Base-by-base conservation (phyloP, 2,888 invertebrate genomes). In the Gibbula magus region DNA sequence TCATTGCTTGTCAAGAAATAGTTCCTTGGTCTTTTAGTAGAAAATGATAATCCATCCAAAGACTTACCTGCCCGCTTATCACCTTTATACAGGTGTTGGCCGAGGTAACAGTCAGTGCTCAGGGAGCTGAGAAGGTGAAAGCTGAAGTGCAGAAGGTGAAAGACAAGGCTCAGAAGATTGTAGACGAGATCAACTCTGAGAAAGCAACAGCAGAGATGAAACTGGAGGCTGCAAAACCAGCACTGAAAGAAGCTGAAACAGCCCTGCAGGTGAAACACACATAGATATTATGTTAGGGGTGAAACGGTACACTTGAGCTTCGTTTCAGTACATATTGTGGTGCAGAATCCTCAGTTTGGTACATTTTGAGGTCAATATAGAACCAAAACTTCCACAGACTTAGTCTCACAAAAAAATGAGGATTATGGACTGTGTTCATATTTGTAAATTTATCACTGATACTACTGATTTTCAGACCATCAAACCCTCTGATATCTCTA, bases 381-480 rank as follows among this genome's bases (percentile, higher is more conserved):
- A n/a, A n/a, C n/a, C n/a, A n/a, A n/a, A n/a, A n/a, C n/a, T n/a
- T n/a, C n/a, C n/a, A n/a, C n/a, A n/a, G n/a, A n/a, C n/a, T n/a
- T n/a, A n/a, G n/a, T n/a, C n/a, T n/a, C n/a, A n/a, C n/a, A n/a
- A n/a, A n/a, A n/a, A n/a, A n/a, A n/a, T n/a, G n/a, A n/a, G n/a
- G n/a, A n/a, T n/a, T n/a, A n/a, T n/a, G n/a, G n/a, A n/a, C n/a
- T n/a, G n/a, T n/a, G n/a, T n/a, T n/a, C n/a, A n/a, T n/a, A n/a
- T n/a, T n/a, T n/a, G n/a, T n/a, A n/a, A n/a, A n/a, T n/a, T n/a
- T n/a, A n/a, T n/a, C n/a, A n/a, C n/a, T n/a, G n/a, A n/a, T n/a
- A n/a, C n/a, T n/a, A n/a, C 25, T 51, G 76, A 66, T 66, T 85
- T 85, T 0, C 82, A 97, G 91, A 93, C 92, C 4, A 91, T 93